Base-by-base conservation (phyloP, 1,140 invertebrate species). In the Pararge aegeria region DNA sequence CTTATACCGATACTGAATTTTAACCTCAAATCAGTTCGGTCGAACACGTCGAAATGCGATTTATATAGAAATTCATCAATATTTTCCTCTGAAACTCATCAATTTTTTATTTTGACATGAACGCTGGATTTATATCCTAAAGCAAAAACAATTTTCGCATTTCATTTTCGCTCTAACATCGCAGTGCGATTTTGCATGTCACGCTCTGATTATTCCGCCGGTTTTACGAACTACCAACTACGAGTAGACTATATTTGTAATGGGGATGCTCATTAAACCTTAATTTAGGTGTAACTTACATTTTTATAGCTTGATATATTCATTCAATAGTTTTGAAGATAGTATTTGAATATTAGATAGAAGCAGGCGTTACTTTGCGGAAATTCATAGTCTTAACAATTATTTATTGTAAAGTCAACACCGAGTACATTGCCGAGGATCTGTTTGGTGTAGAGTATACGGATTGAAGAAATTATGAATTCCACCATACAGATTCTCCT, bases 171-270 rank as follows among this genome's bases (percentile, higher is more conserved):
- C 27, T 52, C 27, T 46, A 24, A 52, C 49, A 40, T 42, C 21
- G 40, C 37, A 52, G 13, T 38, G 52, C 59, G 55, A 40, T 69
- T 69, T 64, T 66, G 59, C 64, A 63, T 66, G 69, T 64, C 67
- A 69, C 61, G 70, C 64, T 73, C 70, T 73, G 58, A 61, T 69
- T 73, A 63, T 51, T 58, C 46, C 49, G 49, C 46, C 37, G 56
- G 55, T 59, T 68, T 61, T 60, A 34, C 38, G 34, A 60, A 59
- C 38, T 52, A 16, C 42, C 42, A 7, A 46, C 42, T 7, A 10
- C 12, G 7, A 34, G 10, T 2, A 10, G 10, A 12, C 9, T 20
- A 4, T 20, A 10, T 20, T 40, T 20, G 1, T 10, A 21, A 46
- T 46, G 15, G 24, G 18, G 52, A 55, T 44, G 52, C 40, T 46